Percentiles rank a stretch among this genome's conserved stretches.
These are phyloP conservation scores for Drosophila mayaguana DNA, from an alignment of 2,888 invertebrate species.

Conservation along the genomic window DNA sequence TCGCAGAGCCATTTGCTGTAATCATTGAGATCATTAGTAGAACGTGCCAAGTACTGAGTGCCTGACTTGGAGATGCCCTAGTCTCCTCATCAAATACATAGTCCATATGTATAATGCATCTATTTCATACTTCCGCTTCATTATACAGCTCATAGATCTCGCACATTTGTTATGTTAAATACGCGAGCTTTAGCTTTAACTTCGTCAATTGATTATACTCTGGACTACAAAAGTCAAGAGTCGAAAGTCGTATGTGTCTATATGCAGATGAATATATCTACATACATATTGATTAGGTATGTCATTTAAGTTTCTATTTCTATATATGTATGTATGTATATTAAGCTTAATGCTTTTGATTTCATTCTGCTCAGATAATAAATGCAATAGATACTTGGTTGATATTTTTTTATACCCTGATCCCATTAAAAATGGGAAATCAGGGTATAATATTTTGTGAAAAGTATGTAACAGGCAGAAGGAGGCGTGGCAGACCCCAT, in stretches of 20 bases:
- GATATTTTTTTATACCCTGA: neutral
- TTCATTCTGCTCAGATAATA: neutral
- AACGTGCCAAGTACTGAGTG: neutral
- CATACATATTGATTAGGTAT: neutral
- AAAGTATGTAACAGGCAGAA: too few species aligned
- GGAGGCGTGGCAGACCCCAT: too few species aligned
- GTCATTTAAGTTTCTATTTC: neutral
- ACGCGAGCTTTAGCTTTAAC: neutral
- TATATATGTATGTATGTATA: neutral
- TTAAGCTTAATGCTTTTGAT: neutral
- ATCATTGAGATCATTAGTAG: neutral
- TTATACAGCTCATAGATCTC: neutral
- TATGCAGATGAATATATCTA: constrained; percentile 1
- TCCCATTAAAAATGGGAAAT: too few species aligned
- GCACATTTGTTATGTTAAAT: neutral
- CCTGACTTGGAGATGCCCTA: neutral
- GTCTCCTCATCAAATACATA: neutral
- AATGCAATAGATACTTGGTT: neutral
- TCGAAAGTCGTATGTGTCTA: neutral
- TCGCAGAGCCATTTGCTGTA: constrained; percentile 73
- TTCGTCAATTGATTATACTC: neutral
- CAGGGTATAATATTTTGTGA: too few species aligned
- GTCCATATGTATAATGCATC: too few species aligned
- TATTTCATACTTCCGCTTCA: neutral
- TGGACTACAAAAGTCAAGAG: neutral